These are phyloP conservation scores for Tarsius wallacei DNA, from an alignment of 2,797 vertebrate species.

Conservation along the genomic window DNA sequence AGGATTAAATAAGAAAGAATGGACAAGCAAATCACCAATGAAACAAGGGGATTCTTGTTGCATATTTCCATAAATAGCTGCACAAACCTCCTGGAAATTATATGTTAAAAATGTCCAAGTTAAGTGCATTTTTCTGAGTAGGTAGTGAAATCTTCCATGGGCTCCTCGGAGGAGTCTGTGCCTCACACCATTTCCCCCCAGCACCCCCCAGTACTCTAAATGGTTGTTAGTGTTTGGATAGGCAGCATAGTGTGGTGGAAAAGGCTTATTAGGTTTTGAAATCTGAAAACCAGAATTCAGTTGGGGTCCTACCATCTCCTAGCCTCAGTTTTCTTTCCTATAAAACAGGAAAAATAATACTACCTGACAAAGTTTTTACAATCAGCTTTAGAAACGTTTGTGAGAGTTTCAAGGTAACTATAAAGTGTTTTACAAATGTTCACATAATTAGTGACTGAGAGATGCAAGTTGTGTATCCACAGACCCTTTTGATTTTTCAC, in stretches of 20 bases:
- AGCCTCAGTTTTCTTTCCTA: neutral
- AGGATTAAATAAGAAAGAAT: slow-evolving; percentile 39
- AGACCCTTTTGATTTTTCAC: slow-evolving; percentile 31
- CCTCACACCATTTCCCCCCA: too few relatives aligned
- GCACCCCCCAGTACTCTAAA: neutral
- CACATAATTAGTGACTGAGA: neutral
- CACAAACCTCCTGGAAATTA: neutral
- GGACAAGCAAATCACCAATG: neutral
- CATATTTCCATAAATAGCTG: neutral
- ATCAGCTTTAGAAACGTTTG: neutral
- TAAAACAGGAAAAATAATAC: neutral
- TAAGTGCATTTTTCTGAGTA: neutral
- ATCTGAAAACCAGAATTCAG: neutral
- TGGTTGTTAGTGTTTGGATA: neutral
- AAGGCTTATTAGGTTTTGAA: neutral
- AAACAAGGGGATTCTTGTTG: slow-evolving; percentile 2
- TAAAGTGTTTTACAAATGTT: neutral
- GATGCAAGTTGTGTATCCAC: neutral
- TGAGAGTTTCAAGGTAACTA: neutral
- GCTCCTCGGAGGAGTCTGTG: neutral
- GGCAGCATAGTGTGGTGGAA: neutral
- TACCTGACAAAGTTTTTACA: slow-evolving; percentile 23
- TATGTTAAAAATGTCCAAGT: neutral
- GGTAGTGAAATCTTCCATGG: slow-evolving; percentile 11
- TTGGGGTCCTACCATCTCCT: neutral